Evolutionary conservation across 1,140 invertebrate genomes (phyloP), one percentile per base, ranked within the genome.

Genomic region (Archegozetes longisetosus): DNA sequence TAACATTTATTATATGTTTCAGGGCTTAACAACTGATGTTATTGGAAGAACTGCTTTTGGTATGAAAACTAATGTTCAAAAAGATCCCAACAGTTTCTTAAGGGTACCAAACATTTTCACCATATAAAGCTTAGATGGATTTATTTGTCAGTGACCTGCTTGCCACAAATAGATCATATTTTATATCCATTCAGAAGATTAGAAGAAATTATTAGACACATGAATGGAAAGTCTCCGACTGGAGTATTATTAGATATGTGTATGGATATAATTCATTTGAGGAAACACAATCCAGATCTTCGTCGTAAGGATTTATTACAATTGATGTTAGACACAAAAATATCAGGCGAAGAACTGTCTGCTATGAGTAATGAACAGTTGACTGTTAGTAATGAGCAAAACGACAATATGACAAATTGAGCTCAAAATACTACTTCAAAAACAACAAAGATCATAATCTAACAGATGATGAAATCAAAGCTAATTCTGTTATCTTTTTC

Each of bases 41-140:
- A 78, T 79, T 53, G 69, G 71, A 20, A 68, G 70, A 40, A 75
- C 74, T 65, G 76, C 73, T 0, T 68, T 78, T 28, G 75, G 75
- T 1, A 69, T 77, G 58, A 24, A 53, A 22, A 60, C 58, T 6
- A 24, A 56, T 29, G 46, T 55, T 17, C 61, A 64, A 23, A 46
- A 26, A 12, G 50, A 66, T 29, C 28, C 58, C 3, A 23, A 62
- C 3, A 53, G 2, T 60, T 66, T 17, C 28, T 64, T 13, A 53
- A n/a, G 22, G 59, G 51, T 27, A 57, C 61, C 9, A 57, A 62
- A 29, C 27, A 47, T 12, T 51, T 64, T 1, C 64, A 64, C 26
- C 54, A 64, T 28, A 14, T 17, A 2, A 28, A 50, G 23, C n/a
- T 49, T 20, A 40, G 17, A 40, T 40, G 32, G 32, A 9, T 9